Percentiles rank a stretch among this genome's conserved stretches.
Evolutionary conservation across 2,888 invertebrate genomes (phyloP).

Genomic region (Notodonta dromedarius): DNA sequence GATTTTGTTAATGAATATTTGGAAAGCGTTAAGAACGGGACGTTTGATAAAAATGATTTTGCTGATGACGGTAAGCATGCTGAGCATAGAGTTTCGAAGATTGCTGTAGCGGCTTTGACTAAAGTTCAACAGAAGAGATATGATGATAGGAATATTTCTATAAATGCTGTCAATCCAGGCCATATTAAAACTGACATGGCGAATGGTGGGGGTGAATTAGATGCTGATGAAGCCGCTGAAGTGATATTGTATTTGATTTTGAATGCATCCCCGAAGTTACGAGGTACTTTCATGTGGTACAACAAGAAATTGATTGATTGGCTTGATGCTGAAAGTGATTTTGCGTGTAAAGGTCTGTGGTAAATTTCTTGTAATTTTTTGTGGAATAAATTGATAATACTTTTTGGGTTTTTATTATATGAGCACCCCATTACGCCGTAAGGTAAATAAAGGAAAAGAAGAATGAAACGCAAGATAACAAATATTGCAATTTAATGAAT

Average conservation of each 20-base stretch:
- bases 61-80: conserved; percentile 76
- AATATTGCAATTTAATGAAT: no score
- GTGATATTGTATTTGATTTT: conserved; percentile 86
- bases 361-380: conserved; percentile 21
- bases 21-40: conserved; percentile 69
- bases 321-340: conserved; percentile 73
- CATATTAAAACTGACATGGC: conserved; percentile 71
- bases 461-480: no score
- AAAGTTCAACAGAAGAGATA: conserved; percentile 70
- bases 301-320: conserved; percentile 86
- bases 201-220: conserved; percentile 80
- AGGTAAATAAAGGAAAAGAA: no score
- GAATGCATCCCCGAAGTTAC: conserved; percentile 83
- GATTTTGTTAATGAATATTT: conserved; percentile 70
- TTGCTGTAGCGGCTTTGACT: conserved; percentile 69
- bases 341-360: conserved; percentile 61
- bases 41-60: conserved; percentile 68
- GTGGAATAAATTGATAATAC: background rate
- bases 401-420: no score
- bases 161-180: conserved; percentile 74
- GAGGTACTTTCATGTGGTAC: conserved; percentile 87
- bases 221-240: conserved; percentile 84
- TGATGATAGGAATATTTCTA: conserved; percentile 59
- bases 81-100: conserved; percentile 74
- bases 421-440: no score